These are phyloP conservation scores for Tragelaphus scriptus DNA, from an alignment of 2,113 vertebrate species.

Conservation along the genomic window DNA sequence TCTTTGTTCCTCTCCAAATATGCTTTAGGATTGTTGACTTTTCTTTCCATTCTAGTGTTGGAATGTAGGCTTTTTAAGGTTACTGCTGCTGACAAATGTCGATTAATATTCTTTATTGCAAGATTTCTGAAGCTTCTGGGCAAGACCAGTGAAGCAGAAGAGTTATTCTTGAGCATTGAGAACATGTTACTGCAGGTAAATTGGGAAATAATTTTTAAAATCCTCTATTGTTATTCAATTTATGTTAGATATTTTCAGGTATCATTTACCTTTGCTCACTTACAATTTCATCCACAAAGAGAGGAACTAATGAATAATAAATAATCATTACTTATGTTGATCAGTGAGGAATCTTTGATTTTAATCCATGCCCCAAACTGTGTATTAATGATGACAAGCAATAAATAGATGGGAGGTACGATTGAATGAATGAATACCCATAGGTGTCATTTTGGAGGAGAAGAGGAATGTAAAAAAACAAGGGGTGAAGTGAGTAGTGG, in stretches of 20 bases:
- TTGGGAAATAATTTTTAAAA: background rate
- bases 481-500: background rate
- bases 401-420: background rate
- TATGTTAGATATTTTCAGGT: background rate
- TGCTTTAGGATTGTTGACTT: background rate
- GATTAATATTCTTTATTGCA: slow-evolving; percentile 49
- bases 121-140: slow-evolving; percentile 65
- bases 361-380: background rate
- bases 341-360: background rate
- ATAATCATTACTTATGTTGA: background rate
- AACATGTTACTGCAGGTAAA: slow-evolving; percentile 49
- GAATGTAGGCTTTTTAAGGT: background rate
- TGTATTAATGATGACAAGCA: background rate
- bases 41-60: background rate
- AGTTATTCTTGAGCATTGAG: slow-evolving; percentile 42
- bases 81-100: background rate
- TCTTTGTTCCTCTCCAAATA: background rate
- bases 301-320: background rate
- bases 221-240: background rate
- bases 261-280: background rate
- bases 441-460: background rate
- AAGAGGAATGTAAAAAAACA: background rate
- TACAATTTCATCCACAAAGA: background rate
- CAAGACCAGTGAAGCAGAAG: slow-evolving; percentile 48
- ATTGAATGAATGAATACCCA: background rate